phyloP scores from a whole-genome alignment of 2,113 vertebrate genomes.

The Dromiciops gliroides region DNA sequence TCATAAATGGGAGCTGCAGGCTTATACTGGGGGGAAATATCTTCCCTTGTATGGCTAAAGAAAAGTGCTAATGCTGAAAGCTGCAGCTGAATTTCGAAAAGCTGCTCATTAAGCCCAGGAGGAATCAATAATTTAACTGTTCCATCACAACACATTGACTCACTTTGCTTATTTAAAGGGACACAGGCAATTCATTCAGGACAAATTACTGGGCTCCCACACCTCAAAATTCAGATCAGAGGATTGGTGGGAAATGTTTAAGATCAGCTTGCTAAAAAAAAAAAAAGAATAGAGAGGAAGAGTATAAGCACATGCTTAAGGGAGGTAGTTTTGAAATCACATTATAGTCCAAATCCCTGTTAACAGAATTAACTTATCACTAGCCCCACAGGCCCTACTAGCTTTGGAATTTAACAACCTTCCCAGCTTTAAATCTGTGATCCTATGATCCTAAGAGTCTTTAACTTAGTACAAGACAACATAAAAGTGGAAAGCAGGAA shows the following conservation, averaged over 20 bases:
- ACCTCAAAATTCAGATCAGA: not conserved
- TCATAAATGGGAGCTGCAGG: not conserved
- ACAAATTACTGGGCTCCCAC: not conserved
- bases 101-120: not conserved
- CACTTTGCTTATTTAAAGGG: not conserved
- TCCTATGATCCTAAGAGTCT: not conserved
- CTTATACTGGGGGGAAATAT: not conserved
- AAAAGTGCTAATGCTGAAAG: not conserved
- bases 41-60: not conserved
- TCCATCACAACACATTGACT: not conserved
- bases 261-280: not conserved
- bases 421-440: not conserved
- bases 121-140: not conserved
- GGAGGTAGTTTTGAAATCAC: not conserved
- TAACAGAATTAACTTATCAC: not conserved
- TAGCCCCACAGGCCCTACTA: not conserved
- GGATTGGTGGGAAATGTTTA: not conserved
- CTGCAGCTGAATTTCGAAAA: not conserved
- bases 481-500: not conserved
- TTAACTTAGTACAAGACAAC: not conserved
- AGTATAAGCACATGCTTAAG: not conserved
- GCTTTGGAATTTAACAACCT: not conserved
- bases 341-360: not conserved
- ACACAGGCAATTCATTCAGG: not conserved
- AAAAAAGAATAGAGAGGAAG: not conserved